Evolutionary conservation across 2,888 invertebrate species (phyloP).

Genomic region (Pecten maximus): DNA sequence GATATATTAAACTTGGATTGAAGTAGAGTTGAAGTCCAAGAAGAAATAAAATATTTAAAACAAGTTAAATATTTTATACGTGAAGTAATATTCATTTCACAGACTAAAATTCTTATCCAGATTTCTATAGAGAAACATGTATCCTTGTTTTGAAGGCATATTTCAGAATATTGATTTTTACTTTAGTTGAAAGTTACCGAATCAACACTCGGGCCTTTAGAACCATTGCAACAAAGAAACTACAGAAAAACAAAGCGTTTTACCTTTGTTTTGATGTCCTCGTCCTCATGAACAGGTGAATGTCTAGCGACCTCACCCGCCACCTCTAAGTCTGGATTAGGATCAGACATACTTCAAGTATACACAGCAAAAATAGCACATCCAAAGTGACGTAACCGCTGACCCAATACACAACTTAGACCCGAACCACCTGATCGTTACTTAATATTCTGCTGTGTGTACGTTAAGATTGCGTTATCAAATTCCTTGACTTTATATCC

Average conservation of each 20-base stretch:
- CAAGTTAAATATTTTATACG: background rate
- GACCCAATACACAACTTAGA: background rate
- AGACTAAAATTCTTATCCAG: background rate
- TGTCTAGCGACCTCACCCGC: background rate
- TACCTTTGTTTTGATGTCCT: background rate
- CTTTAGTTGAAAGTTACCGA: background rate
- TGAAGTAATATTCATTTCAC: background rate
- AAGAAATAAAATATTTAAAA: background rate
- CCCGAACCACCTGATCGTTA: background rate
- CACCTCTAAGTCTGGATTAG: constrained; percentile 22
- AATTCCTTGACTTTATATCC: background rate
- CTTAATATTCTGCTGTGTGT: background rate
- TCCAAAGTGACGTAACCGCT: background rate
- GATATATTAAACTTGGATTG: too few species aligned
- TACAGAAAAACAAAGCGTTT: background rate
- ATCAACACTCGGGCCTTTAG: background rate
- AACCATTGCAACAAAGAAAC: background rate
- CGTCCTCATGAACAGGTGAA: background rate
- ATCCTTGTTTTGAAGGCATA: background rate
- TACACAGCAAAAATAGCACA: background rate
- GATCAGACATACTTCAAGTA: background rate
- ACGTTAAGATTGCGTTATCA: background rate
- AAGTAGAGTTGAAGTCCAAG: too few species aligned
- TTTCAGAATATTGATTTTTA: constrained; percentile 1
- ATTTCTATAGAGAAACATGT: background rate